Base-by-base conservation (phyloP, 2,113 vertebrate genomes). In the Pan paniscus region DNA sequence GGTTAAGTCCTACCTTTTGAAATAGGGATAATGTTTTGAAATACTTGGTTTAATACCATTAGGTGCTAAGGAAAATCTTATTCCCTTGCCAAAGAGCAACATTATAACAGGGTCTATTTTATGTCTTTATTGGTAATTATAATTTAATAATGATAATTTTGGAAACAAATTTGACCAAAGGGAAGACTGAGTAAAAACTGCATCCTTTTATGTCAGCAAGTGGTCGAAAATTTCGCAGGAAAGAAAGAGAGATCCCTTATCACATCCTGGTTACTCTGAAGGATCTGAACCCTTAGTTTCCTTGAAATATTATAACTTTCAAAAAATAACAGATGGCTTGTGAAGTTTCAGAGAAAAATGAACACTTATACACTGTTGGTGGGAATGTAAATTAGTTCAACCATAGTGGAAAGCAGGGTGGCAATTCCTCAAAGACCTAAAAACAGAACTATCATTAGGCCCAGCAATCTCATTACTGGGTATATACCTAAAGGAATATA, bases 151-250 rank as follows among this genome's bases (percentile, higher is more conserved):
- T 76, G 35, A 38, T 40, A 70, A 83, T 90, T 90, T 75, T 57
- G 38, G 48, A 73, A 94, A 76, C 14, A 90, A 75, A 94, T 92
- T 84, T 78, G 52, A 97, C 27, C 68, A 76, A 27, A 87, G 38
- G 67, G 50, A 90, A 90, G 61, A 80, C 20, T 48, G 35, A 8
- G 16, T 82, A n/a, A 94, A 94, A 97, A 81, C 32, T 16, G 80
- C 88, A 78, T 88, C 10, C 12, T 89, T 93, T 94, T n/a, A n/a
- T 83, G n/a, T 70, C 5, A n/a, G 18, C 8, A 80, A 32, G 17
- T 93, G 35, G 23, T 93, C 83, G 46, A 86, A 92, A 68, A 73
- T 94, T 61, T 90, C 17, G 72, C 73, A 8, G 1, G 14, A 75
- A 16, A 1, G 11, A 43, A 7, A n/a, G 89, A 57, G 32, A 46